These are phyloP conservation scores for Sinopyrophorus schimmeli DNA, from an alignment of 2,888 invertebrate genomes.

Conservation along the genomic window DNA sequence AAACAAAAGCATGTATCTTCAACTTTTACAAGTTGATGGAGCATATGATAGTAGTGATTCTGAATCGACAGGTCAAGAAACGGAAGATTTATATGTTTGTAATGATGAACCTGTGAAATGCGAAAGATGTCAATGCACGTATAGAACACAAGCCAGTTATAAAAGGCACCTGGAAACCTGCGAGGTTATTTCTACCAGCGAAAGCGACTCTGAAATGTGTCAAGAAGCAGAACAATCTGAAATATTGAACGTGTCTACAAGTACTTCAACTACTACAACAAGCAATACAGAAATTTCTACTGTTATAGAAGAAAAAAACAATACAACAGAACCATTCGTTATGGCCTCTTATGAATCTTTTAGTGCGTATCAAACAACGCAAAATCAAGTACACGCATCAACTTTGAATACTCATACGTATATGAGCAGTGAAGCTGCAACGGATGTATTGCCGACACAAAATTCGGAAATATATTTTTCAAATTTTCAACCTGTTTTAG, in stretches of 20 bases:
- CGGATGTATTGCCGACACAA: conserved; percentile 42
- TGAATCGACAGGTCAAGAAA: conserved; percentile 46
- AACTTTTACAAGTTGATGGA: conserved; percentile 62
- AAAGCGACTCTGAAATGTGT: conserved; percentile 73
- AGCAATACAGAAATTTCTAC: conserved; percentile 13
- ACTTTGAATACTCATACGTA: conserved; percentile 50
- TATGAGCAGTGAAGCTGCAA: conserved; percentile 45
- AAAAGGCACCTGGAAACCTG: conserved; percentile 77
- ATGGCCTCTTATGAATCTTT: conserved; percentile 50
- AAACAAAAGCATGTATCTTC: conserved; percentile 54
- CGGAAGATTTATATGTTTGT: conserved; percentile 45
- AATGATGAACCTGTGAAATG: conserved; percentile 81
- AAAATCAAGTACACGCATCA: conserved; percentile 51
- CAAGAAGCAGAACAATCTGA: conserved; percentile 17
- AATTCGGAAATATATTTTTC: conserved; percentile 33
- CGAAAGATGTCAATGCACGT: conserved; percentile 84
- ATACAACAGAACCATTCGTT: conserved; percentile 43
- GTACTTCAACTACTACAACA: conserved; percentile 1
- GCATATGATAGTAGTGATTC: conserved; percentile 60
- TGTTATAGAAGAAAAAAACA: conserved; percentile 30
- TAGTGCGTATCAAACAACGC: conserved; percentile 33
- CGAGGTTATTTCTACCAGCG: conserved; percentile 78
- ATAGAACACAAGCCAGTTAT: conserved; percentile 79
- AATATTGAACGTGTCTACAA: neutral
- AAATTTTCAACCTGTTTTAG: conserved; percentile 27